Evolutionary conservation across 2,113 vertebrate species (phyloP).

Genomic region (Eubucco bourcierii): DNA sequence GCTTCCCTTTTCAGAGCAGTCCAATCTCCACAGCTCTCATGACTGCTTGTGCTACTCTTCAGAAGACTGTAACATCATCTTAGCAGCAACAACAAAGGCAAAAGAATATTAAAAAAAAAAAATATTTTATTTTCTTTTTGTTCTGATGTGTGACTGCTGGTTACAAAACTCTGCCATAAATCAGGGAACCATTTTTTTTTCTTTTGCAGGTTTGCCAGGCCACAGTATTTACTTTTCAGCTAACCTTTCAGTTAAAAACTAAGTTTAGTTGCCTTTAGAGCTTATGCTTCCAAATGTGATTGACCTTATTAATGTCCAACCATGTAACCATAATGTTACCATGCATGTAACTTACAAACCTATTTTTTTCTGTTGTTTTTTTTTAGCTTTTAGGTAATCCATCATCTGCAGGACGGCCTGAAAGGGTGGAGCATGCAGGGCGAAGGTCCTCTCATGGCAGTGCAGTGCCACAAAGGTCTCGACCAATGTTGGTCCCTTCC

Average conservation of each 20-base stretch:
- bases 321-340: neutral
- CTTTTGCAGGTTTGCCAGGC: conserved; percentile 62
- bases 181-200: conserved; percentile 29
- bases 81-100: conserved; percentile 73
- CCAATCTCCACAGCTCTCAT: neutral
- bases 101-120: conserved; percentile 63
- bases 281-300: conserved; percentile 66
- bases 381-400: conserved; percentile 93
- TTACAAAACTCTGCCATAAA: conserved; percentile 52
- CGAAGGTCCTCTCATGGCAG: conserved; percentile 81
- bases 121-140: conserved; percentile 57
- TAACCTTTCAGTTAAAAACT: conserved; percentile 87
- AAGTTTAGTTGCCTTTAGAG: conserved; percentile 84
- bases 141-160: conserved; percentile 56
- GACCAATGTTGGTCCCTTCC: conserved; percentile 84
- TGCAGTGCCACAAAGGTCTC: conserved; percentile 79
- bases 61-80: neutral
- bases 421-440: conserved; percentile 83
- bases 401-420: conserved; percentile 78
- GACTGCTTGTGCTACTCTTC: neutral
- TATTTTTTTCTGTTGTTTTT: conserved; percentile 71
- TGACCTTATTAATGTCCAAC: conserved; percentile 13
- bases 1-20: neutral
- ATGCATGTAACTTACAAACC: conserved; percentile 9
- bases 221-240: conserved; percentile 72